Evolutionary conservation across 2,113 vertebrate genomes (phyloP), one percentile per base, ranked within the genome.

Genomic region (Gyps fulvus): DNA sequence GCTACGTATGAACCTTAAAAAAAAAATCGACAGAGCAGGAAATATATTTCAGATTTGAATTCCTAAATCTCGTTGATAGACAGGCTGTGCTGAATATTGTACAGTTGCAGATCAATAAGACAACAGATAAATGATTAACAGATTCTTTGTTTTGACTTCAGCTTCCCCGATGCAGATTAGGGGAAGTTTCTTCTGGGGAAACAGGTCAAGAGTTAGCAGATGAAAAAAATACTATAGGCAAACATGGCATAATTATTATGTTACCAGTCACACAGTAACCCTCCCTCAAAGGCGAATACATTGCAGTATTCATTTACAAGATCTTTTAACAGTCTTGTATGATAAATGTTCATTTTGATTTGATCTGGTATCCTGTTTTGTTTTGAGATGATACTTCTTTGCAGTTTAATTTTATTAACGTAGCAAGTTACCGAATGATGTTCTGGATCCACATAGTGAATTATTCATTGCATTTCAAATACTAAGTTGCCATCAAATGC

Each of bases 381-480:
- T 97, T 94, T 95, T 89, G 90, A 93, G 87, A 95, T 1, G 11
- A 87, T 93, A 62, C 72, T 93, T 91, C 84, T 89, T 95, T 87
- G 62, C 85, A 94, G 77, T 79, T 95, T 97, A 97, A 95, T 97
- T 96, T 89, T 93, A 96, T 97, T 97, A 96, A 96, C 0, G 9
- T 85, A 91, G 83, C 87, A 79, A 96, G 91, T 93, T 92, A 81
- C 92, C 94, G 62, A 87, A 91, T 88, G 67, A 66, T 89, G 71
- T 87, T 97, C 90, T 95, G 85, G 83, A 97, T 94, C 90, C 87
- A 96, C 74, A 93, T 42, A 72, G 87, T 97, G 91, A 97, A 98
- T 98, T 95, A 97, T 98, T 98, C 93, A 98, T 95, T 94, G 73
- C 83, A 83, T 96, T 96, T 96, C 95, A 96, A 97, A 93, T 95